phyloP scores from a whole-genome alignment of 2,797 vertebrate genomes.

The Syngnathus rostellatus region DNA sequence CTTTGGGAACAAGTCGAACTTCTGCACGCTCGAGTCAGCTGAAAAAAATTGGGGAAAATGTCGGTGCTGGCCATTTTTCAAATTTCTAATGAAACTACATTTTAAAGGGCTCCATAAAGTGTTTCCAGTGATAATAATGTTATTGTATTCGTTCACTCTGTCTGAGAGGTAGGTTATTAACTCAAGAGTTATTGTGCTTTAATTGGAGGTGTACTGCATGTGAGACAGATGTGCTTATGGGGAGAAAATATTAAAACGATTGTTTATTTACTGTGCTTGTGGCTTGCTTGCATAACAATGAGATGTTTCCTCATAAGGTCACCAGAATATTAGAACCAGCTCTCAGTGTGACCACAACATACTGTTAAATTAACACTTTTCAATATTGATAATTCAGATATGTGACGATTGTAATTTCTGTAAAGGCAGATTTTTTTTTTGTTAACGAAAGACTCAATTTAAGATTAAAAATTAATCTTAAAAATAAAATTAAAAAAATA shows the following conservation, averaged over 20 bases:
- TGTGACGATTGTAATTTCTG: neutral
- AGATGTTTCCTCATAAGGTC: neutral
- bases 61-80: too few species aligned
- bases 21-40: slow-evolving; percentile 85
- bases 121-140: too few species aligned
- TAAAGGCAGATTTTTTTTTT: neutral
- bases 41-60: slow-evolving; percentile 3
- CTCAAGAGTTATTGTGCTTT: too few species aligned
- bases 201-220: neutral
- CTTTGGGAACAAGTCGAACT: slow-evolving; percentile 92
- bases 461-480: too few species aligned
- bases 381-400: neutral
- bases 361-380: neutral
- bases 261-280: neutral
- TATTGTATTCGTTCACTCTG: too few species aligned
- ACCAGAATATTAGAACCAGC: neutral
- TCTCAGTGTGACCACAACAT: neutral
- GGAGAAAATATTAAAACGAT: neutral
- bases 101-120: neutral
- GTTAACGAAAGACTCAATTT: too few species aligned
- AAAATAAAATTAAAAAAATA: too few species aligned
- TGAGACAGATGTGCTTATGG: neutral
- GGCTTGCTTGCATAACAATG: neutral
- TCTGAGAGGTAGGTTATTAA: too few species aligned
- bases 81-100: too few species aligned